Conservation (phyloP, 2,888 invertebrate genomes). For the Polymixis flavicincta region DNA sequence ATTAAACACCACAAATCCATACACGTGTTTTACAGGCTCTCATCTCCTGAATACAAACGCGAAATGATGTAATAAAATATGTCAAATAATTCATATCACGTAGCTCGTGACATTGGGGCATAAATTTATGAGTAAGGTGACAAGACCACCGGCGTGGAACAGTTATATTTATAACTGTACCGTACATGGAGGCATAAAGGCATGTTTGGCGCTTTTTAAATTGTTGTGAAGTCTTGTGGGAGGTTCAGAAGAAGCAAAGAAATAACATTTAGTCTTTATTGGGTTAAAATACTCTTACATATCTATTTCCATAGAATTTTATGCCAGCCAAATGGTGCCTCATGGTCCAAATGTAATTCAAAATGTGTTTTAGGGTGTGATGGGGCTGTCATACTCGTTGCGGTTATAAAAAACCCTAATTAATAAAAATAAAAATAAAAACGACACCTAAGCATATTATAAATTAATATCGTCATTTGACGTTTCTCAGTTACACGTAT, state of each 20-base stretch:
- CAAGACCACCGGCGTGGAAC: conserved; percentile 47
- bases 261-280: not conserved
- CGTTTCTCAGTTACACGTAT: too few species aligned
- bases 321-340: too few species aligned
- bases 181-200: conserved; percentile 11
- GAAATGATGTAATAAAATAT: conserved; percentile 35
- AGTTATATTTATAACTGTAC: conserved; percentile 35
- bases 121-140: conserved; percentile 33
- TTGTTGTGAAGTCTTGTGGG: not conserved
- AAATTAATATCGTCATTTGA: too few species aligned
- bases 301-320: too few species aligned
- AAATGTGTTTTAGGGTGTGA: too few species aligned
- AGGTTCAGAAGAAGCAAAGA: not conserved
- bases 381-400: too few species aligned
- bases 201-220: conserved; percentile 8
- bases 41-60: conserved; percentile 49
- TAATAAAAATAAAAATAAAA: too few species aligned
- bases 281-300: not conserved
- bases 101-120: conserved; percentile 39
- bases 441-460: too few species aligned
- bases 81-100: conserved; percentile 58
- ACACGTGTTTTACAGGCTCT: not conserved
- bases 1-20: not conserved
- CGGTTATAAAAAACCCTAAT: too few species aligned
- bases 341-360: too few species aligned